These are phyloP conservation scores for Zoanthus sansibaricus DNA, from an alignment of 92 coral and sea anemone species.

Conservation along the genomic window DNA sequence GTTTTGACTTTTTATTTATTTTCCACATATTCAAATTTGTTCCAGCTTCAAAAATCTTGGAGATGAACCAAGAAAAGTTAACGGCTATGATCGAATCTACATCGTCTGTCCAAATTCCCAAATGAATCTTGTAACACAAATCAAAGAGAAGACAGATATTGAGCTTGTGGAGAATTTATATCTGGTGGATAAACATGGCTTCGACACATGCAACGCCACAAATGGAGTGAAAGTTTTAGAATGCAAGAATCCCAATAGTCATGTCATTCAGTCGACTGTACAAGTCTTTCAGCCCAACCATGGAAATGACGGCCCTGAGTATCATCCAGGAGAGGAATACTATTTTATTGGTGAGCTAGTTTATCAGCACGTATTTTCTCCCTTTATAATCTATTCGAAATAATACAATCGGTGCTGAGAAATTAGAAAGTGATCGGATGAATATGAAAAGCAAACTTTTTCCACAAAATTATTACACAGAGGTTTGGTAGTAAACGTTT, in stretches of 20 bases:
- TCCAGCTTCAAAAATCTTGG: constrained; percentile 36
- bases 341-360: constrained; percentile 77
- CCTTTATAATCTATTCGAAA: neutral
- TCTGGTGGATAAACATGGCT: constrained; percentile 35
- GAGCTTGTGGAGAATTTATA: constrained; percentile 24
- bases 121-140: constrained; percentile 26
- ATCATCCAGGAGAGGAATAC: constrained; percentile 66
- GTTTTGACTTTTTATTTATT: too few relatives aligned
- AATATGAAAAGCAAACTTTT: too few relatives aligned
- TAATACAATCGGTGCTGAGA: too few relatives aligned
- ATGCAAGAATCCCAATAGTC: neutral
- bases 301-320: constrained; percentile 57
- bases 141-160: neutral
- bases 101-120: constrained; percentile 16
- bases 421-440: too few relatives aligned
- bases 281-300: constrained; percentile 68
- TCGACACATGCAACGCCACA: constrained; percentile 28
- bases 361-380: too few relatives aligned
- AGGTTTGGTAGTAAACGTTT: too few relatives aligned
- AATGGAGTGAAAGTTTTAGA: neutral
- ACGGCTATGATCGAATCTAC: constrained; percentile 1
- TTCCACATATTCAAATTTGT: neutral
- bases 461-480: too few relatives aligned
- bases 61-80: constrained; percentile 29
- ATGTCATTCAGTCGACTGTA: constrained; percentile 30